Evolutionary conservation across 2,888 invertebrate genomes (phyloP).

Genomic region (Lycaena phlaeas): DNA sequence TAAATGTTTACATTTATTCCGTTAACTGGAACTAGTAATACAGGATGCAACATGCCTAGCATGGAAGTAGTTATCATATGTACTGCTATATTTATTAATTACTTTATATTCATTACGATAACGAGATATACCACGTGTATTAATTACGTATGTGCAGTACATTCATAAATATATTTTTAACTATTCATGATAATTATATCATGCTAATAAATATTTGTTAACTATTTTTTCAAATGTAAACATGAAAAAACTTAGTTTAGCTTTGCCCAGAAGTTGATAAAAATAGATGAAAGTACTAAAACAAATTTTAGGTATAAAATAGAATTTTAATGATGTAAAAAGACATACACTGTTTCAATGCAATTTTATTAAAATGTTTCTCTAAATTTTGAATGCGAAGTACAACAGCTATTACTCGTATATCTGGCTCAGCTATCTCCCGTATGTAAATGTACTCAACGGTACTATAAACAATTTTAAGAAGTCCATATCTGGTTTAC

Average conservation of each 20-base stretch:
- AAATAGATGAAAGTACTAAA: too few relatives aligned
- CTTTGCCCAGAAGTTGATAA: too few relatives aligned
- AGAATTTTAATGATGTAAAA: not conserved
- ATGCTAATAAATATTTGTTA: too few relatives aligned
- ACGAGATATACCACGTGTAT: too few relatives aligned
- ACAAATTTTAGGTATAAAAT: too few relatives aligned
- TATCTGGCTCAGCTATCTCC: constrained; percentile 21
- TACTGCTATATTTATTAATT: not conserved
- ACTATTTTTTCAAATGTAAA: too few relatives aligned
- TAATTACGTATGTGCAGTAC: too few relatives aligned
- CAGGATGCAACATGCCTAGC: not conserved
- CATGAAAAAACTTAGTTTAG: too few relatives aligned
- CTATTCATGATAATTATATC: too few relatives aligned
- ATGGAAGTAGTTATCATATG: not conserved
- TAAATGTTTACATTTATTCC: constrained; percentile 1
- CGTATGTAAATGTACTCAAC: constrained; percentile 23
- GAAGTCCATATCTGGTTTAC: constrained; percentile 20
- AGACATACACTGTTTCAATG: constrained; percentile 1
- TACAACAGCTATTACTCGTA: constrained; percentile 17
- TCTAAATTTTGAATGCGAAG: constrained; percentile 17
- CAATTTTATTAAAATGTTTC: constrained; percentile 6
- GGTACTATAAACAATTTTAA: constrained; percentile 21
- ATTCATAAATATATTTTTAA: too few relatives aligned
- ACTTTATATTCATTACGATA: too few relatives aligned
- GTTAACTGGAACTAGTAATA: constrained; percentile 6